Evolutionary conservation across 1,140 invertebrate species (phyloP).

Genomic region (Teleogryllus occipitalis): DNA sequence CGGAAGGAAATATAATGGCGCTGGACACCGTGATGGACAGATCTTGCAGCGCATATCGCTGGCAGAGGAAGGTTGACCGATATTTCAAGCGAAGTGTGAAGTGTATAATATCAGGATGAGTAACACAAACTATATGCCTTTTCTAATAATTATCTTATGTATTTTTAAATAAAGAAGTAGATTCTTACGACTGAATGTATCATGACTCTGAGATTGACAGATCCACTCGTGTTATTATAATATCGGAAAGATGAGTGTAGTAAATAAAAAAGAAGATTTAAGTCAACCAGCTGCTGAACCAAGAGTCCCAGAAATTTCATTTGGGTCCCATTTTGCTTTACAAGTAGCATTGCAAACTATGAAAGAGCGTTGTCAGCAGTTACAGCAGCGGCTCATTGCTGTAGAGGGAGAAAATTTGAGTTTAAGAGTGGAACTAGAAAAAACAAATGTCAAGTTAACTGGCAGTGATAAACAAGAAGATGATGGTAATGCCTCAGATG

Average conservation of each 20-base stretch:
- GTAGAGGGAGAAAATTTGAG: slow-evolving; percentile 66
- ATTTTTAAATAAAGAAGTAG: too few species aligned
- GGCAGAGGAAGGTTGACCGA: neutral
- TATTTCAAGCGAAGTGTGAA: neutral
- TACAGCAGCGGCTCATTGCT: slow-evolving; percentile 55
- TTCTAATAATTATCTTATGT: too few species aligned
- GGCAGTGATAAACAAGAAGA: neutral
- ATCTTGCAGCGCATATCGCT: neutral
- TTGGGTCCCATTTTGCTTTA: slow-evolving; percentile 46
- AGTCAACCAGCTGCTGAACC: neutral
- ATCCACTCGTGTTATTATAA: neutral
- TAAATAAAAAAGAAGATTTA: slow-evolving; percentile 5
- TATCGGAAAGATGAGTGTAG: slow-evolving; percentile 14
- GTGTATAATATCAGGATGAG: neutral
- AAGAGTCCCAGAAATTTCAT: slow-evolving; percentile 6
- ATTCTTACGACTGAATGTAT: neutral
- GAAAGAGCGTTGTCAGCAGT: slow-evolving; percentile 63
- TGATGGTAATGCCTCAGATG: too few species aligned
- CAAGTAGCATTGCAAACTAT: slow-evolving; percentile 68
- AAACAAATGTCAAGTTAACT: neutral
- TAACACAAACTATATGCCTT: too few species aligned
- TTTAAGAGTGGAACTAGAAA: slow-evolving; percentile 44
- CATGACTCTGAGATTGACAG: neutral
- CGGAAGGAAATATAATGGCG: neutral
- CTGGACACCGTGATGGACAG: neutral